These are phyloP conservation scores for Salpingus planirostris DNA, from an alignment of 2,888 invertebrate genomes.

Conservation along the genomic window DNA sequence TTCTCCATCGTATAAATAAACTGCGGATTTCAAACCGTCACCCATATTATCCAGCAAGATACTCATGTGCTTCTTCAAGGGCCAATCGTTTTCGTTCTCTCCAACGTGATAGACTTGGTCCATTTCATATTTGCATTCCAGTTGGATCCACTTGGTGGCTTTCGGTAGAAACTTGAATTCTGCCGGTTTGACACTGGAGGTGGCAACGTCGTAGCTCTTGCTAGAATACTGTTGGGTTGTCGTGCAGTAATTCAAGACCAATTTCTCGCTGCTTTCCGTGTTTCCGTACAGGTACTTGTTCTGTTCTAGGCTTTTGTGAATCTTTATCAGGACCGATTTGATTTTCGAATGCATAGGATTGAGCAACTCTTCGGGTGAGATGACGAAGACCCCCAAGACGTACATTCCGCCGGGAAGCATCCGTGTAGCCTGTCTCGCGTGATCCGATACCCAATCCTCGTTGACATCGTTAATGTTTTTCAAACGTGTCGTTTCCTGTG, in stretches of 20 bases:
- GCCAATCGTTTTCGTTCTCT: constrained; percentile 51
- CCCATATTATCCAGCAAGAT: constrained; percentile 54
- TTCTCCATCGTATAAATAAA: constrained; percentile 68
- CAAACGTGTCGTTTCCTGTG: constrained; percentile 23
- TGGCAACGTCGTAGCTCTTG: constrained; percentile 54
- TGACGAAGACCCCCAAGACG: constrained; percentile 73
- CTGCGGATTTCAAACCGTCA: constrained; percentile 52
- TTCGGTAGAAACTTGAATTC: constrained; percentile 71
- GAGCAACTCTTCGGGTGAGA: constrained; percentile 57
- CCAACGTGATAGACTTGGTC: constrained; percentile 66
- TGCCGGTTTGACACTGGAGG: constrained; percentile 52
- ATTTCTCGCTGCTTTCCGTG: constrained; percentile 48
- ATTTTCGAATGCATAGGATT: constrained; percentile 50
- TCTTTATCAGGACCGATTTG: constrained; percentile 48
- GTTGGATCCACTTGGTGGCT: constrained; percentile 62
- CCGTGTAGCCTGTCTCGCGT: constrained; percentile 76
- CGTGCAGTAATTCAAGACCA: constrained; percentile 54
- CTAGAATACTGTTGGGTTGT: constrained; percentile 50
- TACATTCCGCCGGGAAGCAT: constrained; percentile 88
- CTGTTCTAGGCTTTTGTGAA: constrained; percentile 47
- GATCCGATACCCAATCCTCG: constrained; percentile 65
- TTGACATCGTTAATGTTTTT: constrained; percentile 49
- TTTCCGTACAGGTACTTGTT: constrained; percentile 56
- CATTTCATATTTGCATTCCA: constrained; percentile 68
- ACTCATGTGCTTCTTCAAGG: constrained; percentile 61